Conservation (phyloP, 2,797 vertebrate species). For the Melanogrammus aeglefinus region DNA sequence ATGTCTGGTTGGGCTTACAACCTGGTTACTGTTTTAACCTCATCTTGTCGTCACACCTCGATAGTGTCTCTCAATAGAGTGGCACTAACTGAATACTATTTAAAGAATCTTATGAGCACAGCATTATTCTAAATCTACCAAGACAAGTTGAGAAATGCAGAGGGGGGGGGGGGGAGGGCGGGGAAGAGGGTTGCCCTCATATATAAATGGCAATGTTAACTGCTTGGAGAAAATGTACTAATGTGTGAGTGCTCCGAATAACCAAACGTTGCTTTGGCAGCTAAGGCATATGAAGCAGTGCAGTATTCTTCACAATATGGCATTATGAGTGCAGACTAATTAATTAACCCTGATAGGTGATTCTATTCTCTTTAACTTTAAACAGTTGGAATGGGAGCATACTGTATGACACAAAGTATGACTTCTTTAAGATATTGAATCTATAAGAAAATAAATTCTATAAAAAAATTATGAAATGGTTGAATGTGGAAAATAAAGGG, state of each 20-base stretch:
- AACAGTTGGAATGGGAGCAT: slow-evolving; percentile 17
- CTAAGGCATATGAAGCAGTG: not conserved
- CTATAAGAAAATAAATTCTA: slow-evolving; percentile 26
- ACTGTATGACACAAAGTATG: slow-evolving; percentile 31
- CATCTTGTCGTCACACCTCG: not conserved
- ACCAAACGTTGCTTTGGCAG: not conserved
- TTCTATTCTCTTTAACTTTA: slow-evolving; percentile 8
- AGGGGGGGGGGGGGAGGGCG: not conserved
- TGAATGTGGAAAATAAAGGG: not conserved
- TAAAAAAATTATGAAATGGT: slow-evolving; percentile 6
- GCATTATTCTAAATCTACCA: not conserved
- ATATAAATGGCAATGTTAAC: not conserved
- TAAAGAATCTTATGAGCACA: not conserved
- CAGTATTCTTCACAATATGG: not conserved
- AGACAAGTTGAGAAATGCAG: not conserved
- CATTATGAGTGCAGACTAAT: not conserved
- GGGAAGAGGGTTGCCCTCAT: not conserved
- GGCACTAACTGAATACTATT: slow-evolving; percentile 4
- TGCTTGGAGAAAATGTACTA: not conserved
- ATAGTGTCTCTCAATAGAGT: not conserved
- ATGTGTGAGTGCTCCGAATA: not conserved
- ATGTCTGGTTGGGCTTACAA: not conserved
- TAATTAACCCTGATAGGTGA: not conserved
- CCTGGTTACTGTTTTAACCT: not conserved
- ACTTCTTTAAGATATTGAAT: slow-evolving; percentile 43